Evolutionary conservation across 2,888 invertebrate genomes (phyloP).

Genomic region (Aleiodes leptofemur): DNA sequence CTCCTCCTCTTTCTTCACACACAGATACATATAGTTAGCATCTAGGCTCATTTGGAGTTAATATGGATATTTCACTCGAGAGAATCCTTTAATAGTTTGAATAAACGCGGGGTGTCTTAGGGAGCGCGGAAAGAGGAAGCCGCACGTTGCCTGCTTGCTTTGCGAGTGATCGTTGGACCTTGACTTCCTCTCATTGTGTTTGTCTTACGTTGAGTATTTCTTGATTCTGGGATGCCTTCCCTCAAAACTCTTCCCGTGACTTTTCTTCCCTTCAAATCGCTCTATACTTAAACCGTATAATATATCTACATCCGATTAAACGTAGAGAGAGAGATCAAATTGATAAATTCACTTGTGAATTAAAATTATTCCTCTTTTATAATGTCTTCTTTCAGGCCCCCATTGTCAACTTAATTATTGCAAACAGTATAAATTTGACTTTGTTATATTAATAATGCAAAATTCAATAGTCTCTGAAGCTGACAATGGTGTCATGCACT

Average conservation of each 20-base stretch:
- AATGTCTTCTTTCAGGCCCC: not conserved
- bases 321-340: not conserved
- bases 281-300: constrained; percentile 24
- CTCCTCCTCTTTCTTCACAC: no score
- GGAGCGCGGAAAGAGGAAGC: constrained; percentile 57
- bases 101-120: constrained; percentile 21
- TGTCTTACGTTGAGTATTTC: constrained; percentile 53
- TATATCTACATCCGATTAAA: constrained; percentile 14
- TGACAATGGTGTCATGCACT: no score
- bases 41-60: not conserved
- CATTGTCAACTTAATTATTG: no score
- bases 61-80: constrained; percentile 37
- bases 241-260: constrained; percentile 42
- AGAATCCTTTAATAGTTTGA: constrained; percentile 35
- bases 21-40: not conserved
- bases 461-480: no score
- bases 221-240: constrained; percentile 34
- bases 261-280: constrained; percentile 17
- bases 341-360: constrained; percentile 10
- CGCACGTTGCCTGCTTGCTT: constrained; percentile 54
- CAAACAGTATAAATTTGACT: no score
- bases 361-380: not conserved
- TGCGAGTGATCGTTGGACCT: constrained; percentile 72
- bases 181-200: constrained; percentile 75
- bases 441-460: no score